Evolutionary conservation across 2,888 invertebrate species (phyloP).

Genomic region (Tubulanus polymorphus): DNA sequence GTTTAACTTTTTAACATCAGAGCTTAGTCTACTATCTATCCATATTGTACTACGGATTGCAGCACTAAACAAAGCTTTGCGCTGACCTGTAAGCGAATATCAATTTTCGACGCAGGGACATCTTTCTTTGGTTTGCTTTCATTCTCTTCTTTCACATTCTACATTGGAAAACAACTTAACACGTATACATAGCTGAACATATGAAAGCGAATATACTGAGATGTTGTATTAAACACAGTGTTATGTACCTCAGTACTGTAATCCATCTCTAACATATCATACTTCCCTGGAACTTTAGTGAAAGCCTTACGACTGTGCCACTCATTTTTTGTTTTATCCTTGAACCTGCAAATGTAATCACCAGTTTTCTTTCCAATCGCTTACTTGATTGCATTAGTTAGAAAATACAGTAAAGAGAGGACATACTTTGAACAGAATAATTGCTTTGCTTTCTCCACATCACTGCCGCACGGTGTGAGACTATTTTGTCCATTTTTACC

Average conservation of each 20-base stretch:
- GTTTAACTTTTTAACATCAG: too few species aligned
- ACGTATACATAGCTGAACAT: too few species aligned
- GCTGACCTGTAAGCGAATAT: constrained; percentile 42
- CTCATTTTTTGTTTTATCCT: constrained; percentile 56
- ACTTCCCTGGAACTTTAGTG: constrained; percentile 55
- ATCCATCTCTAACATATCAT: constrained; percentile 55
- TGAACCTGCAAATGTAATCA: constrained; percentile 55
- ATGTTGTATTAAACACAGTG: too few species aligned
- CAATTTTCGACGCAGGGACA: constrained; percentile 48
- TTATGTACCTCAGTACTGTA: constrained; percentile 39
- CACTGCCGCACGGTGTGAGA: constrained; percentile 47
- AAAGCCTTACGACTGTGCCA: constrained; percentile 52
- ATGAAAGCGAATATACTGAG: too few species aligned
- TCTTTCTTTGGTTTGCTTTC: too few species aligned
- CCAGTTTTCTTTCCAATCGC: too few species aligned
- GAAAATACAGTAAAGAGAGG: not conserved
- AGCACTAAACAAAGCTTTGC: too few species aligned
- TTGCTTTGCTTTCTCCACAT: constrained; percentile 54
- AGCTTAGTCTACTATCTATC: too few species aligned
- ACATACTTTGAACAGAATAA: constrained; percentile 55
- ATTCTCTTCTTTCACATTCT: constrained; percentile 28
- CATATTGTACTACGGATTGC: too few species aligned
- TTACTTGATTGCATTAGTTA: too few species aligned
- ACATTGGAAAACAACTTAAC: constrained; percentile 4
- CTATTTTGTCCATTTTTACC: constrained; percentile 56